A percentile compares a stretch with the other conserved stretches of the same genome.
phyloP scores from a whole-genome alignment of 2,797 vertebrate species.

The Microctenopoma stevenorrisi region DNA sequence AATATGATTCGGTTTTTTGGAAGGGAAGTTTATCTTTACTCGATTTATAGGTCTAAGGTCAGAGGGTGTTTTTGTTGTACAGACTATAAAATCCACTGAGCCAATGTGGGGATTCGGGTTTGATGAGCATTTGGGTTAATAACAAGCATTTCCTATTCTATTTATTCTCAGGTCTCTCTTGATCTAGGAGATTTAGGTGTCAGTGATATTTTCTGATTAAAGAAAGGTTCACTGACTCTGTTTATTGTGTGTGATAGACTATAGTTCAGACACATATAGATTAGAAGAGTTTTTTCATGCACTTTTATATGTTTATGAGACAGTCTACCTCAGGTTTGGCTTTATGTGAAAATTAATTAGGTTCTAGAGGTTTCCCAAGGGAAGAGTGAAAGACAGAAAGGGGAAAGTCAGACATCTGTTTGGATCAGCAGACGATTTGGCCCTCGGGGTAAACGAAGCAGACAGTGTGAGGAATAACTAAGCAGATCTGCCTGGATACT shows the following conservation, averaged over 20 bases:
- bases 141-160: too few species aligned
- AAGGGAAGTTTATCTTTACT: too few species aligned
- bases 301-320: conserved; percentile 1
- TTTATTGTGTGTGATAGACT: conserved; percentile 4
- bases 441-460: conserved; percentile 56
- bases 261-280: neutral
- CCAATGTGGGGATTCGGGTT: too few species aligned
- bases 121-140: too few species aligned
- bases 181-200: too few species aligned
- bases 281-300: neutral
- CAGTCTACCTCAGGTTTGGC: conserved; percentile 11
- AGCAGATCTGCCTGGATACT: conserved; percentile 73
- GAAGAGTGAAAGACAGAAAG: conserved; percentile 25
- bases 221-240: too few species aligned
- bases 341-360: conserved; percentile 24
- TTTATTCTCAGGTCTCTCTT: too few species aligned
- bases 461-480: conserved; percentile 23
- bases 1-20: conserved; percentile 10
- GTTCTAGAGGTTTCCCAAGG: conserved; percentile 20
- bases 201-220: too few species aligned
- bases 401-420: conserved; percentile 51
- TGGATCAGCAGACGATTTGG: conserved; percentile 35
- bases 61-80: too few species aligned
- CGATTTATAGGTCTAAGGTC: too few species aligned
- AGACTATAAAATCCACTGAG: too few species aligned